Conservation (phyloP, 2,888 invertebrate species). For the Dynastes grantii region DNA sequence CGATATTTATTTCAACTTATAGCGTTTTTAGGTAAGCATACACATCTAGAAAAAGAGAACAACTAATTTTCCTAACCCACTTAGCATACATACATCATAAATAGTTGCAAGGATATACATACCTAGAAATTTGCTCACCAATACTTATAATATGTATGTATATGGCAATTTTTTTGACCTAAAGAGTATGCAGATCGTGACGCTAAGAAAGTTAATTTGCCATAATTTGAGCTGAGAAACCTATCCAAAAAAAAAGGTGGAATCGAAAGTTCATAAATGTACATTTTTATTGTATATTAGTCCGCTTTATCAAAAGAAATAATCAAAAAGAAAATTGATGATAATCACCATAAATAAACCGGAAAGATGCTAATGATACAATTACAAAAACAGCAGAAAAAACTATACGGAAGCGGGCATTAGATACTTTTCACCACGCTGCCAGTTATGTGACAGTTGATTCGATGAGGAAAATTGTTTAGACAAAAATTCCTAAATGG, state of each 20-base stretch:
- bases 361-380: background rate
- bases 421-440: background rate
- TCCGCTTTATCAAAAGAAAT: no score
- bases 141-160: background rate
- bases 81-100: background rate
- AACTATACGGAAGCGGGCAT: conserved; percentile 10
- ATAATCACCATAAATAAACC: background rate
- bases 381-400: background rate
- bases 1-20: background rate
- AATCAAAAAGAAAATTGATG: background rate
- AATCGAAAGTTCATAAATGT: no score
- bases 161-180: conserved; percentile 13
- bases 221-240: no score
- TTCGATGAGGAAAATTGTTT: conserved; percentile 20
- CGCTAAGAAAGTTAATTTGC: conserved; percentile 20
- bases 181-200: conserved; percentile 35
- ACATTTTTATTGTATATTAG: no score
- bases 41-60: background rate
- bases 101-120: background rate
- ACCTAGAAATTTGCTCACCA: no score
- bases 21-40: background rate
- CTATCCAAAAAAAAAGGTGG: no score
- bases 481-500: conserved; percentile 11
- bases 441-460: background rate
- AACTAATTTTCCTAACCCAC: conserved; percentile 4